Evolutionary conservation across 1,140 invertebrate genomes (phyloP), one percentile per base, ranked within the genome.

Genomic region (Bradynema listronoti): DNA sequence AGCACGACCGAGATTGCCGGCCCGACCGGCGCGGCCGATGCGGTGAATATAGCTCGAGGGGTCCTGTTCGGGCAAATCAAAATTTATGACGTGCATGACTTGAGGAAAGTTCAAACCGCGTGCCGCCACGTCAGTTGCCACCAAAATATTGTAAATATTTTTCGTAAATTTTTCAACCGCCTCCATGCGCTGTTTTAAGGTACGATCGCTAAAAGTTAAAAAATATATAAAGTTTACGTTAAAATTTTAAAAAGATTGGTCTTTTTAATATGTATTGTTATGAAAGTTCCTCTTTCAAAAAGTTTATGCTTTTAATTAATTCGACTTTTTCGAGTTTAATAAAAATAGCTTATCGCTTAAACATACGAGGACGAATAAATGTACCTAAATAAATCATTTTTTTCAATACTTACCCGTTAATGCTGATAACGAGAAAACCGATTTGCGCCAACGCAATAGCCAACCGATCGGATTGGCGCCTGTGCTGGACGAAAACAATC

Each of bases 11-110:
- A 63, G 56, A 46, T 76, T 76, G 41, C 74, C 74, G 11, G 71
- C 66, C 29, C 76, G 56, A 3, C 91, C 91, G 19, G 91, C 95
- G 85, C 91, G 87, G 56, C 91, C 91, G 80, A 96, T 95, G 66
- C 91, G 86, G 83, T 96, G 91, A 52, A 95, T 90, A 78, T 96
- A 95, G 79, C 94, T 90, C 79, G 19, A 25, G 25, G 16, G 22
- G 1, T 25, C 56, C 25, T 57, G 90, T 66, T 90, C 82, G 24
- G 88, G 89, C 0, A 89, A 89, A 24, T 94, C 87, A 83, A 93
- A 91, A 24, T 91, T 93, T 2, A 90, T 90, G 16, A 93, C 84
- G 16, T 92, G 80, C 61, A 58, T 29, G 11, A 65, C 64, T 30
- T 65, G 51, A 14, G 63, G 61, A n/a, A 65, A 65, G 34, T 65